Evolutionary conservation across 2,113 vertebrate species (phyloP).

Genomic region (Phylloscopus trochiloides): DNA sequence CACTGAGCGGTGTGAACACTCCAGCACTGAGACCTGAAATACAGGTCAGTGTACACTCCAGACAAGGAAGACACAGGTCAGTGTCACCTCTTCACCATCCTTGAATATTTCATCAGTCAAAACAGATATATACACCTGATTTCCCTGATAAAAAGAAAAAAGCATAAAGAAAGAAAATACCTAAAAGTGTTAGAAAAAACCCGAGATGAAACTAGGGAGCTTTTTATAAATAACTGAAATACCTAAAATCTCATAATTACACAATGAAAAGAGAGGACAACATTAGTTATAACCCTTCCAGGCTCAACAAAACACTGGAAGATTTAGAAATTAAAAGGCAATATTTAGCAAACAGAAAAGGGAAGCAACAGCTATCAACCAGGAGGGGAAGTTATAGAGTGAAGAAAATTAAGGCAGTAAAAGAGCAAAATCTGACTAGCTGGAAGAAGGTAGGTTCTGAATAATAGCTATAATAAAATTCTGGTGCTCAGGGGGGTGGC

Average conservation of each 20-base stretch:
- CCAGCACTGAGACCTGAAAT: background rate
- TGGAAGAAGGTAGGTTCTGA: conserved; percentile 7
- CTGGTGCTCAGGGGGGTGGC: background rate
- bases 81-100: background rate
- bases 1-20: background rate
- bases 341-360: background rate
- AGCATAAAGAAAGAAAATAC: background rate
- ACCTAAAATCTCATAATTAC: background rate
- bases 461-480: conserved; percentile 34
- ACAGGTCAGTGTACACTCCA: background rate
- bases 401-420: background rate
- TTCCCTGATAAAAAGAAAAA: background rate
- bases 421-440: background rate
- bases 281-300: background rate
- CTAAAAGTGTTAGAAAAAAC: background rate
- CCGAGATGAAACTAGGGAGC: background rate
- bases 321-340: background rate
- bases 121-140: background rate
- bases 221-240: background rate
- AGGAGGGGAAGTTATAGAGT: background rate
- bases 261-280: background rate
- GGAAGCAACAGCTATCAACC: background rate
- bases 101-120: background rate
- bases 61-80: background rate
- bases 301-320: background rate